Base-by-base conservation (phyloP, 2,797 vertebrate genomes). In the Pogonophryne albipinna region DNA sequence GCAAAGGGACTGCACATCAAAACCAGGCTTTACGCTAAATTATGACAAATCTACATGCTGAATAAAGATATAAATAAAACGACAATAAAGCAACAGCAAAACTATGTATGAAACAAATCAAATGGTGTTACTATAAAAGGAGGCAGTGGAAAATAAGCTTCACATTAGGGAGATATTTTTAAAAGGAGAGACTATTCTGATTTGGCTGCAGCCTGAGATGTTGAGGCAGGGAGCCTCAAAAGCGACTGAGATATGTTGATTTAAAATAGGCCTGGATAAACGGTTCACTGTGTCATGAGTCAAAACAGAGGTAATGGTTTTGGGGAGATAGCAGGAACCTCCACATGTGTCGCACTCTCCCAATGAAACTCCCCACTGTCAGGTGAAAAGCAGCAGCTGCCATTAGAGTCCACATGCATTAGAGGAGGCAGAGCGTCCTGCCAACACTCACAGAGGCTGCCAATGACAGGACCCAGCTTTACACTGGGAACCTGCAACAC, bases 401-500 rank as follows among this genome's bases (percentile, higher is more conserved):
- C n/a, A 62, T 68, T 34, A 57, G 23, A 68, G 74, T 86, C 67
- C 31, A 62, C 83, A 61, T 57, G 62, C 59, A 78, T 85, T 66
- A 80, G 41, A 76, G 45, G 66, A 77, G 67, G 73, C 42, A 83
- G 73, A 84, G 75, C 45, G 20, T 50, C 34, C 73, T 79, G 78
- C 73, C 71, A 78, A 69, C 45, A 15, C 67, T 73, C 60, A 73
- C 27, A 69, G 63, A 12, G 46, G 23, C 63, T 84, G 65, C 23
- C 62, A 50, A 42, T 34, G 41, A 71, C 55, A 60, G 31, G 12
- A 42, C 46, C 9, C 53, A 76, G 74, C 58, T 57, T 51, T 69
- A 55, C 61, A 55, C 51, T 34, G 52, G 47, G 10, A 76, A 67
- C 44, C 46, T 50, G 27, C 46, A 52, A 74, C 56, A 47, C 47